Conservation (phyloP, 2,113 vertebrate species). For the Bos indicus region DNA sequence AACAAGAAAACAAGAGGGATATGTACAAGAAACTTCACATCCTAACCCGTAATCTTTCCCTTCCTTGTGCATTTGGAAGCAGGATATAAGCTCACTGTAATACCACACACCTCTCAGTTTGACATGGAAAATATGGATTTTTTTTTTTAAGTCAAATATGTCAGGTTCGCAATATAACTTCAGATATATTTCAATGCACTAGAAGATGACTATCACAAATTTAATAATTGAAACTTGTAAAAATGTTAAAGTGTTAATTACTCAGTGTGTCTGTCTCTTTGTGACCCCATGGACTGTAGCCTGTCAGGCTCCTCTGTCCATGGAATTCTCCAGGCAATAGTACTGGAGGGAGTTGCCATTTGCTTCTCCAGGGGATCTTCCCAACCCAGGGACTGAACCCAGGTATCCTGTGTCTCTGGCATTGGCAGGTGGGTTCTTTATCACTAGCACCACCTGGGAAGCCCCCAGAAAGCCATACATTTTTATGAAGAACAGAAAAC, state of each 20-base stretch:
- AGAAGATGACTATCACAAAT: neutral
- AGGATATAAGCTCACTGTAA: neutral
- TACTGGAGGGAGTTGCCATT: neutral
- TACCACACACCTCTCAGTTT: neutral
- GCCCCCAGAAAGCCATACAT: neutral
- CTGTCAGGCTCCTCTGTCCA: neutral
- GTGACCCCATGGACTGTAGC: neutral
- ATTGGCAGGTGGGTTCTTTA: neutral
- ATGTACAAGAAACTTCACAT: neutral
- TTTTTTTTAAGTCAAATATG: neutral
- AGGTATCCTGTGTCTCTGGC: neutral
- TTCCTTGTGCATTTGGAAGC: neutral
- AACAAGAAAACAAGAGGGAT: neutral
- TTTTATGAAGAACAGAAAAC: neutral
- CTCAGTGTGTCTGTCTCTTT: neutral
- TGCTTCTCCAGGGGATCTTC: neutral
- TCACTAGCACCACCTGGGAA: neutral
- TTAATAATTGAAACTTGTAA: neutral
- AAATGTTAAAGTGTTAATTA: neutral
- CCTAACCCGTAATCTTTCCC: neutral
- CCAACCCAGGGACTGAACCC: neutral
- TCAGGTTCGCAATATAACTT: neutral
- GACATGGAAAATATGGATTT: neutral
- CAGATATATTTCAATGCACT: neutral
- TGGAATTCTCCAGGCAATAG: neutral